These are phyloP conservation scores for Corydoras sp. DNA, from an alignment of 2,113 vertebrate genomes.

Conservation along the genomic window DNA sequence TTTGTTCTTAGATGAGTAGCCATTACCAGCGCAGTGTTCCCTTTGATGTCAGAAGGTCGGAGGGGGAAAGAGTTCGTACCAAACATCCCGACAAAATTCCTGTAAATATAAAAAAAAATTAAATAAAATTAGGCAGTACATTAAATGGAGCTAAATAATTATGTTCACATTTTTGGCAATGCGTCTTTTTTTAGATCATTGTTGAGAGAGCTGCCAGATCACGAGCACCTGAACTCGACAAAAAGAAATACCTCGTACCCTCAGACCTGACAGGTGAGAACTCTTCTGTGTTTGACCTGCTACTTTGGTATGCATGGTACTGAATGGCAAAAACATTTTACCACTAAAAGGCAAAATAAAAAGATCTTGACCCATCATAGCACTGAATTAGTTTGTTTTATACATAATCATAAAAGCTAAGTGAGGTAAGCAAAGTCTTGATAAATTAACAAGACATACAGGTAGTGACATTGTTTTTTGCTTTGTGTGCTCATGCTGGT, in stretches of 20 bases:
- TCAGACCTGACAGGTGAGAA: constrained; percentile 90
- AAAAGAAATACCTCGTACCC: constrained; percentile 95
- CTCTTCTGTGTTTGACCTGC: not conserved
- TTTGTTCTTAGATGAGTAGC: constrained; percentile 63
- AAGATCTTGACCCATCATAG: no score
- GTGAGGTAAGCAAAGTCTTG: no score
- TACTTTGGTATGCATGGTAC: not conserved
- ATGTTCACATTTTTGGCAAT: not conserved
- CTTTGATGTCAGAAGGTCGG: constrained; percentile 69
- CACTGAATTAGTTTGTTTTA: no score
- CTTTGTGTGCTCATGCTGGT: no score
- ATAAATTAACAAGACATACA: no score
- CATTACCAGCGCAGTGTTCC: constrained; percentile 69
- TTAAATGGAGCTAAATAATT: not conserved
- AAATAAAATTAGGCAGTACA: not conserved
- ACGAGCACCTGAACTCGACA: constrained; percentile 91
- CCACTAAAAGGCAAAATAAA: no score
- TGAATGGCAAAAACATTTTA: no score
- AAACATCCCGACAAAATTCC: constrained; percentile 77
- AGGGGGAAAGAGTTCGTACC: constrained; percentile 69
- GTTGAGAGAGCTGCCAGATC: constrained; percentile 89
- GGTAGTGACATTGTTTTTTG: no score
- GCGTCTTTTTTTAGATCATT: constrained; percentile 75
- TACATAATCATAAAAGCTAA: no score
- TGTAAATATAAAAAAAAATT: constrained; percentile 49